Conservation (phyloP, 1,140 invertebrate genomes). For the Dysdera silvatica region DNA sequence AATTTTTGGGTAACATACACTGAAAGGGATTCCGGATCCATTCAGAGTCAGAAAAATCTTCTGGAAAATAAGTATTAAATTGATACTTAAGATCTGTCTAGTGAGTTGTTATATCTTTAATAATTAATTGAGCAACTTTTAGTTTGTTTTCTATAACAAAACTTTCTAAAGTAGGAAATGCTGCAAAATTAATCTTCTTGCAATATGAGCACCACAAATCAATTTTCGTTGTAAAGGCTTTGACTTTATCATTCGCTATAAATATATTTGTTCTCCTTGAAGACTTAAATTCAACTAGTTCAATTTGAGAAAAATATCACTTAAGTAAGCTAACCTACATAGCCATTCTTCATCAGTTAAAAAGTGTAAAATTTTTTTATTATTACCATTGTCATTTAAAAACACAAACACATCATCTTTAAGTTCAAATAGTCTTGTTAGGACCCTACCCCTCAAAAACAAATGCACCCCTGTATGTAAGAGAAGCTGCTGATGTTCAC, state of each 20-base stretch:
- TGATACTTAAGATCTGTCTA: too few relatives aligned
- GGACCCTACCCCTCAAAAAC: too few relatives aligned
- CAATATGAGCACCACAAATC: background rate
- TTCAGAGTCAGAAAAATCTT: too few relatives aligned
- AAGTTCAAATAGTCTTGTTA: too few relatives aligned
- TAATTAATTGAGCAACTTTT: too few relatives aligned
- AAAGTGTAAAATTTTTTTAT: background rate
- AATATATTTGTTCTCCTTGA: background rate
- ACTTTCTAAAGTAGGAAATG: conserved; percentile 29
- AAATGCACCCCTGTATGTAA: too few relatives aligned
- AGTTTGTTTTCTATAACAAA: too few relatives aligned
- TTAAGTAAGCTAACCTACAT: background rate
- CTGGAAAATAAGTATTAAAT: too few relatives aligned
- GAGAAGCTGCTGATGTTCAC: background rate
- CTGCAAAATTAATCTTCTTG: conserved; percentile 36
- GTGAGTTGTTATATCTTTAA: too few relatives aligned
- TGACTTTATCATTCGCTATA: background rate
- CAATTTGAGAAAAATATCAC: background rate
- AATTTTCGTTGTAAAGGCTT: background rate
- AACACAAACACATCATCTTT: too few relatives aligned
- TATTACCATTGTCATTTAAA: background rate
- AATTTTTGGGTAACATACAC: too few relatives aligned
- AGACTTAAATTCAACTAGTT: background rate
- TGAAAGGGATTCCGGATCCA: too few relatives aligned
- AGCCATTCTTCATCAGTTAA: background rate